Percentiles rank a stretch among this genome's conserved stretches.
Evolutionary conservation across 2,797 vertebrate species (phyloP).

Genomic region (Nannoperca obscura): DNA sequence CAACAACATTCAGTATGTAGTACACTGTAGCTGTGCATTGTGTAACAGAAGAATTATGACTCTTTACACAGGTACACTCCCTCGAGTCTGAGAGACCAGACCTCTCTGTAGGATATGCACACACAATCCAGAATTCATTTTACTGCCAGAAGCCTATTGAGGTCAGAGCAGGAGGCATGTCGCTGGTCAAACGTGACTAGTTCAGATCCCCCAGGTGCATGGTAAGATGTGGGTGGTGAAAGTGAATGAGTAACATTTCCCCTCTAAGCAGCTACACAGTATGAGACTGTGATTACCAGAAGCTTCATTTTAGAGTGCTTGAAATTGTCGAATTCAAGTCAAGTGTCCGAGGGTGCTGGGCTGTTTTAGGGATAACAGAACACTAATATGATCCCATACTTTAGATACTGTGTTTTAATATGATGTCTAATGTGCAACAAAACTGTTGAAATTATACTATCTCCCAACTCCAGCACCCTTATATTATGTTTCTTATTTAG

Average conservation of each 20-base stretch:
- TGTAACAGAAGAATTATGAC: slow-evolving; percentile 29
- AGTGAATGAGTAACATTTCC: neutral
- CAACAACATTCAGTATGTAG: slow-evolving; percentile 30
- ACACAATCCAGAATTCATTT: slow-evolving; percentile 7
- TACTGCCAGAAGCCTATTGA: slow-evolving; percentile 1
- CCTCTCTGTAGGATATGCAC: slow-evolving; percentile 16
- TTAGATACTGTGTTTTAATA: neutral
- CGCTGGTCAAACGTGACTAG: neutral
- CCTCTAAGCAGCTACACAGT: neutral
- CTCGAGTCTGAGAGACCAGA: slow-evolving; percentile 7
- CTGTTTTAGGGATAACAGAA: too few species aligned
- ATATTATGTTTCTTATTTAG: too few species aligned
- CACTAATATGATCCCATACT: too few species aligned
- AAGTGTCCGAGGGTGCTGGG: too few species aligned
- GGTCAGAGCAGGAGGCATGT: neutral
- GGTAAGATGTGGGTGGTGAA: slow-evolving; percentile 1
- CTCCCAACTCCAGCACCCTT: too few species aligned
- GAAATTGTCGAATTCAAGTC: neutral
- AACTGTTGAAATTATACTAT: neutral
- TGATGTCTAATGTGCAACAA: neutral
- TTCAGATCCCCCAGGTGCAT: slow-evolving; percentile 11
- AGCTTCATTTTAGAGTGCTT: neutral
- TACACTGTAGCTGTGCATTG: slow-evolving; percentile 4
- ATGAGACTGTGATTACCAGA: neutral
- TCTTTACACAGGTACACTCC: slow-evolving; percentile 14